Conservation (phyloP, 2,888 invertebrate species). For the Hypomecis punctinalis region DNA sequence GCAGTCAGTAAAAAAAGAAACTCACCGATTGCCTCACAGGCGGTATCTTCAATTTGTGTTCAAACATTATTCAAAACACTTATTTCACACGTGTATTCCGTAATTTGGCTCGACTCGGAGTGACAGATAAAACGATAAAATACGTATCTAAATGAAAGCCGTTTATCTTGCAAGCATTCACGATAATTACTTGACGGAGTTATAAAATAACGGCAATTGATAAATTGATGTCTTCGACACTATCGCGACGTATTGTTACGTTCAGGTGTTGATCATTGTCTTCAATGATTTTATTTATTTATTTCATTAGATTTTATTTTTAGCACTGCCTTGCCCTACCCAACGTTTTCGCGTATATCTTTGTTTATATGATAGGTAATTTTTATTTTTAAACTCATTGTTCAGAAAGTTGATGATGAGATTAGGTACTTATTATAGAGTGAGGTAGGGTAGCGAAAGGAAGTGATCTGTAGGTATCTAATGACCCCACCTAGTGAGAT, state of each 20-base stretch:
- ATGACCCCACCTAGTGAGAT: too few relatives aligned
- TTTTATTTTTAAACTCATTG: too few relatives aligned
- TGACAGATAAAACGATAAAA: conserved; percentile 53
- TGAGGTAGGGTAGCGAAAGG: too few relatives aligned
- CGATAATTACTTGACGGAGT: conserved; percentile 9
- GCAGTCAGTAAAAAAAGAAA: conserved; percentile 23
- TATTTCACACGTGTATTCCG: conserved; percentile 43
- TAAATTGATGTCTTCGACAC: conserved; percentile 9
- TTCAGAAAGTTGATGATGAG: too few relatives aligned
- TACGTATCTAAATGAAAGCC: conserved; percentile 17
- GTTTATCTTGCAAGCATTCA: conserved; percentile 24
- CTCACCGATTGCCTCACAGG: conserved; percentile 61
- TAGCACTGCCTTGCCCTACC: too few relatives aligned
- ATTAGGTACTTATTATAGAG: too few relatives aligned
- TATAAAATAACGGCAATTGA: conserved; percentile 11
- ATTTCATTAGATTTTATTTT: too few relatives aligned
- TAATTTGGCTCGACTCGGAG: conserved; percentile 57
- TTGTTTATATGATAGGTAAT: too few relatives aligned
- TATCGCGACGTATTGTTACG: not conserved
- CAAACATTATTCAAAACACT: conserved; percentile 20
- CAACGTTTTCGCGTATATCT: too few relatives aligned
- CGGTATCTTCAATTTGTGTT: conserved; percentile 54
- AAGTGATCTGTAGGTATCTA: too few relatives aligned
- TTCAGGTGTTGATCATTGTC: not conserved
- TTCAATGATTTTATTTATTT: too few relatives aligned